A percentile compares a stretch with the other conserved stretches of the same genome.
Evolutionary conservation across 2,797 vertebrate species (phyloP).

Genomic region (Sebastes itinus): DNA sequence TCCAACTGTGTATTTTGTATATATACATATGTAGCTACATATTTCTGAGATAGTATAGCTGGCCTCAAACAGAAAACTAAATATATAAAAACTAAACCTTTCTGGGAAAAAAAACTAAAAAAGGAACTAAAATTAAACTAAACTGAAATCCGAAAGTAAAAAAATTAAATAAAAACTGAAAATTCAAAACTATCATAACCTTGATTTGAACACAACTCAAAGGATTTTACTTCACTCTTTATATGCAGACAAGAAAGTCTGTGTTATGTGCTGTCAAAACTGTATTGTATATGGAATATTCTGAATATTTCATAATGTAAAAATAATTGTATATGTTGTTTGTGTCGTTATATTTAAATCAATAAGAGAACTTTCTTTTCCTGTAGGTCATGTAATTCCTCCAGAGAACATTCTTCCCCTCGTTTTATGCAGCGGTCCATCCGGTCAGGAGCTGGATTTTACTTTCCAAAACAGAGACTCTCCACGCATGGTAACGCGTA

Average conservation of each 20-base stretch:
- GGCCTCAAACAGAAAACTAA: too few species aligned
- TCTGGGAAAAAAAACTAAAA: too few species aligned
- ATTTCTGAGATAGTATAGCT: too few species aligned
- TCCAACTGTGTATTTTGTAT: too few species aligned
- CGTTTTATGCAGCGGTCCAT: conserved; percentile 90
- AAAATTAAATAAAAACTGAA: too few species aligned
- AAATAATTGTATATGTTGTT: neutral
- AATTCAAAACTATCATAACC: too few species aligned
- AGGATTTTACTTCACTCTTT: neutral
- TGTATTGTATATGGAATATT: neutral
- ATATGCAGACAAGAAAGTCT: neutral
- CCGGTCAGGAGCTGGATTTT: conserved; percentile 93
- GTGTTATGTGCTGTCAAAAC: neutral
- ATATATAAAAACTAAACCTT: too few species aligned
- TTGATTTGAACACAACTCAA: neutral
- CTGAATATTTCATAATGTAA: neutral
- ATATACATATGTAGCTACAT: too few species aligned
- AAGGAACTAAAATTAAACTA: too few species aligned
- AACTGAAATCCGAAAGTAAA: too few species aligned
- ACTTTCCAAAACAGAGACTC: conserved; percentile 91
- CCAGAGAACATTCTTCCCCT: conserved; percentile 94
- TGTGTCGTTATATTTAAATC: neutral
- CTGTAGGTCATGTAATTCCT: conserved; percentile 93
- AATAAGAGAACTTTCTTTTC: neutral
- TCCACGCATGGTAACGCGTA: conserved; percentile 86